Percentiles rank a stretch among this genome's conserved stretches.
Conservation (phyloP, 2,888 invertebrate species). For the Himalopsyche anomala region DNA sequence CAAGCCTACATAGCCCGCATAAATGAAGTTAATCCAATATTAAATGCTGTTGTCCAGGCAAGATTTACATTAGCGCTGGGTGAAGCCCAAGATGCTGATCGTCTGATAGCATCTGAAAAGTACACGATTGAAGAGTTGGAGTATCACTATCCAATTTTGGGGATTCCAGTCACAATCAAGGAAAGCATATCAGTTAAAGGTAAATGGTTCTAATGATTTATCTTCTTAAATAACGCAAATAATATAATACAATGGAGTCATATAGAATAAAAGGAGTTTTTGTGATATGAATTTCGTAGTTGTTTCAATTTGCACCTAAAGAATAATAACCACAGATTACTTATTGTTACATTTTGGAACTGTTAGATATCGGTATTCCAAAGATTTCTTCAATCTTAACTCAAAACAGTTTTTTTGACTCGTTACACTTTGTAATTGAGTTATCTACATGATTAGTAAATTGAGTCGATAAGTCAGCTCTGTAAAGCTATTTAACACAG, state of each 20-base stretch:
- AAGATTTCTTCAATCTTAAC: too few relatives aligned
- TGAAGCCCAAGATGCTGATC: slow-evolving; percentile 81
- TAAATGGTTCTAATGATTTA: slow-evolving; percentile 61
- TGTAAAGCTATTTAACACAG: too few relatives aligned
- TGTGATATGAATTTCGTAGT: too few relatives aligned
- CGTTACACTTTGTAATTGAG: too few relatives aligned
- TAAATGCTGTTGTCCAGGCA: slow-evolving; percentile 83
- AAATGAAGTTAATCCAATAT: slow-evolving; percentile 79
- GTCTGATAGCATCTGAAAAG: slow-evolving; percentile 73
- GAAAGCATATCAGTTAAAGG: slow-evolving; percentile 82
- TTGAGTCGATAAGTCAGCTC: not conserved
- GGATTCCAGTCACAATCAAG: slow-evolving; percentile 85
- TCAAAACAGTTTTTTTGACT: too few relatives aligned
- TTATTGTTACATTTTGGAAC: too few relatives aligned
- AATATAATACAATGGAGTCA: too few relatives aligned
- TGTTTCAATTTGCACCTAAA: too few relatives aligned
- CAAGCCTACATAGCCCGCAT: slow-evolving; percentile 81
- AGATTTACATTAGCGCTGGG: slow-evolving; percentile 80
- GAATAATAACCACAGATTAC: too few relatives aligned
- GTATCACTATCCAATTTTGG: slow-evolving; percentile 80
- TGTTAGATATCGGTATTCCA: too few relatives aligned
- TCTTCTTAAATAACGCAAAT: not conserved
- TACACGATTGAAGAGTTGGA: slow-evolving; percentile 75
- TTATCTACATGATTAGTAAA: not conserved
- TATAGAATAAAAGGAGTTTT: too few relatives aligned